These are phyloP conservation scores for Leucopsar rothschildi DNA, from an alignment of 2,113 vertebrate genomes.

Conservation along the genomic window DNA sequence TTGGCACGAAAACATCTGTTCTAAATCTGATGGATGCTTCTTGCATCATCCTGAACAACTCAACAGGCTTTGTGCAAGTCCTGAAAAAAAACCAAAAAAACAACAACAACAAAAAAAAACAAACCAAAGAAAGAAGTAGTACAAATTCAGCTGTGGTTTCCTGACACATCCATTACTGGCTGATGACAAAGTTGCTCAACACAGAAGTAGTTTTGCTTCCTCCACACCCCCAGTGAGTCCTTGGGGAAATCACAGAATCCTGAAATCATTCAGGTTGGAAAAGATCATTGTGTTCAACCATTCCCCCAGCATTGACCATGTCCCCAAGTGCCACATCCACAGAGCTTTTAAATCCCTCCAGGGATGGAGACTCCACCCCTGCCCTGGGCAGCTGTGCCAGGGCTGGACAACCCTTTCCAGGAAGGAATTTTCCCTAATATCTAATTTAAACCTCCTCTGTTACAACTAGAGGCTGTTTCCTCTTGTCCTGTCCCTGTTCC, in stretches of 20 bases:
- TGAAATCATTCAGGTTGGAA: neutral
- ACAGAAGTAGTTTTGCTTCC: neutral
- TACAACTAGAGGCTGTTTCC: rapidly evolving
- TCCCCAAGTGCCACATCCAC: neutral
- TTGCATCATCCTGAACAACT: neutral
- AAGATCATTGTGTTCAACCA: neutral
- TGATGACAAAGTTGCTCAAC: neutral
- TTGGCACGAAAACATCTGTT: neutral
- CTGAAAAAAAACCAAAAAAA: neutral
- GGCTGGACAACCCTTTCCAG: neutral
- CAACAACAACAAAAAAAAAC: too few species aligned
- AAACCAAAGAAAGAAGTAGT: neutral
- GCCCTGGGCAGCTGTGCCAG: neutral
- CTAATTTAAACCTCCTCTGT: neutral
- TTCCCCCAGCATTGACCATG: neutral
- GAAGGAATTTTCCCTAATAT: neutral
- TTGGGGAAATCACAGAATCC: neutral
- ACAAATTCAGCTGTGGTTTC: neutral
- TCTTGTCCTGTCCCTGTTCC: neutral
- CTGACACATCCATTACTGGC: neutral
- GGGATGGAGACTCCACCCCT: neutral
- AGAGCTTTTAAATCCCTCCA: neutral
- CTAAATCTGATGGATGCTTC: neutral
- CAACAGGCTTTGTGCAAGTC: neutral
- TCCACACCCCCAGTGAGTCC: neutral